Evolutionary conservation across 1,140 invertebrate genomes (phyloP), one percentile per base, ranked within the genome.

Genomic region (Diorhabda elongata): DNA sequence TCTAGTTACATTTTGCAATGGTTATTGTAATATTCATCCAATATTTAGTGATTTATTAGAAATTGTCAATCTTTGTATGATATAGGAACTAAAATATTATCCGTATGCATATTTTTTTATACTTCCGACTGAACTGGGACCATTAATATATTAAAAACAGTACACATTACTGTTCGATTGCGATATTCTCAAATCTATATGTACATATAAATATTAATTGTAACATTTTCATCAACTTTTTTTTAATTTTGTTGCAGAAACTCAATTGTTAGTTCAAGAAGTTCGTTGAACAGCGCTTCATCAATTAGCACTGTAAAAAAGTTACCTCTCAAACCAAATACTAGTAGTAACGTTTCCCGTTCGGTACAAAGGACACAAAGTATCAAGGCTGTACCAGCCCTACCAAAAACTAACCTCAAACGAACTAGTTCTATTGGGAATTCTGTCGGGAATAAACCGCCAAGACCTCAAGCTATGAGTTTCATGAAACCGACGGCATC

Each of bases 251-350:
- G 6, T 52, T 26, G 26, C 26, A 82, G 90, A 9, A 91, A 90
- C 47, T 94, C 92, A 66, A 80, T 95, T 5, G 85, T 91, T 2
- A 92, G 92, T 72, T 94, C 92, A 0, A 83, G 91, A 4, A 93
- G 91, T 73, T 94, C 92, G 0, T 82, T 94, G 42, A 93, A 92
- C 74, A 93, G 91, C 77, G 87, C 90, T 2, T 89, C 88, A 0
- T 94, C 92, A 4, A 90, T 92, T 0, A 91, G 90, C 73, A 93
- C 92, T 0, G 91, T 94, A 0, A 84, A 89, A 68, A 88, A 88
- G 61, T 84, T 89, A 26, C 84, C 87, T 2, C 78, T 69, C n/a
- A 63, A 60, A 44, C 70, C 78, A 3, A 74, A 63, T 44, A 63
- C 11, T 78, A 80, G 60, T 76, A 81, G 56, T 41, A 67, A 67